Evolutionary conservation across 2,797 vertebrate genomes (phyloP).

Genomic region (Fratercula arctica): DNA sequence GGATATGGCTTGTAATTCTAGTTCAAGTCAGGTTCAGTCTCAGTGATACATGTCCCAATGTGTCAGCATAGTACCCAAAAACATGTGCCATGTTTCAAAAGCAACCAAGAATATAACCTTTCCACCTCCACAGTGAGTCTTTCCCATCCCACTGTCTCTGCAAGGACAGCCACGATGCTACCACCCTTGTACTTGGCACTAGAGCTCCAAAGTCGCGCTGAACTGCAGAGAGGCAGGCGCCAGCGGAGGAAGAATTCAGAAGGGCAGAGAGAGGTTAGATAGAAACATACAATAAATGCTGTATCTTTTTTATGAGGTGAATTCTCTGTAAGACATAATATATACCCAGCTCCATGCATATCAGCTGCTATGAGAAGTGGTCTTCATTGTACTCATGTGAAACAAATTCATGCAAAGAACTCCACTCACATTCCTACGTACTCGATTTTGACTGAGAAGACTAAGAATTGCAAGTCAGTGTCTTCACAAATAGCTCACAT

Average conservation of each 20-base stretch:
- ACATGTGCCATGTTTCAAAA: not conserved
- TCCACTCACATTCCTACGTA: not conserved
- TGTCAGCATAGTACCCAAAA: not conserved
- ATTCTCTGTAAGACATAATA: not conserved
- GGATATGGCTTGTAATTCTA: not conserved
- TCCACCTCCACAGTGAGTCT: not conserved
- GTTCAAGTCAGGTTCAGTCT: not conserved
- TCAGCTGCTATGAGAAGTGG: not conserved
- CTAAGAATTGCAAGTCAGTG: not conserved
- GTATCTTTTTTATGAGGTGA: not conserved
- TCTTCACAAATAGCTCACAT: not conserved
- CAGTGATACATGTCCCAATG: not conserved
- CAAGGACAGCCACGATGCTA: not conserved
- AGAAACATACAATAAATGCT: not conserved
- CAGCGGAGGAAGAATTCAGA: not conserved
- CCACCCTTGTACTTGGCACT: not conserved
- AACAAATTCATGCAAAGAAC: not conserved
- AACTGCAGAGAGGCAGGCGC: not conserved
- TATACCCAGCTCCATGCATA: not conserved
- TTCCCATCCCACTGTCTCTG: not conserved
- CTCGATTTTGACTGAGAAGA: not conserved
- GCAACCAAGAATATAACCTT: not conserved
- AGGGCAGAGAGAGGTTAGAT: not conserved
- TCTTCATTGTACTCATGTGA: not conserved
- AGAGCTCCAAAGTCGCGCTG: not conserved